These are phyloP conservation scores for Anguilla rostrata DNA, from an alignment of 2,113 vertebrate genomes.

Conservation along the genomic window DNA sequence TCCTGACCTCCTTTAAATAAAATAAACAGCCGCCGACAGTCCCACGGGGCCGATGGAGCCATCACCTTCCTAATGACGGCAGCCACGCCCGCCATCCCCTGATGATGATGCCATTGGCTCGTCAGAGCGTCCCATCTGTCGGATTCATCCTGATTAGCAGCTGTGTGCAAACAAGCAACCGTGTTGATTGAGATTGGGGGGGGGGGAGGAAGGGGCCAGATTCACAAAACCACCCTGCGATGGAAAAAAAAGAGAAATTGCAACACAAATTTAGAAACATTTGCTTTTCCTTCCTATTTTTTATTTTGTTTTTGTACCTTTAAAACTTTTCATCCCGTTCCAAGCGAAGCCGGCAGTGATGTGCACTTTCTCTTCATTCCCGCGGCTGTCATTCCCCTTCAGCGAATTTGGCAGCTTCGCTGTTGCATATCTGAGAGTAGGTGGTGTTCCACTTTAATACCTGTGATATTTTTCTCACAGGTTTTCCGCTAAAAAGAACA, in stretches of 20 bases:
- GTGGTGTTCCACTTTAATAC: background rate
- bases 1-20: background rate
- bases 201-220: background rate
- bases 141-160: background rate
- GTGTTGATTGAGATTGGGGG: background rate
- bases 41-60: background rate
- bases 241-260: background rate
- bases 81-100: background rate
- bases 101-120: background rate
- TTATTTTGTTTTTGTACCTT: background rate
- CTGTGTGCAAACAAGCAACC: background rate
- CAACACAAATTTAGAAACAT: background rate
- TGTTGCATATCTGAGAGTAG: background rate
- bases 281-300: too few relatives aligned
- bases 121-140: background rate
- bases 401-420: background rate
- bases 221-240: background rate
- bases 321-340: background rate
- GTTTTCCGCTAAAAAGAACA: background rate
- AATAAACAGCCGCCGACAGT: too few relatives aligned
- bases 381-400: background rate
- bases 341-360: background rate
- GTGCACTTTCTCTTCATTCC: background rate
- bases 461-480: background rate
- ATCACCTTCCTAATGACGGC: background rate